These are phyloP conservation scores for Coturnix japonica DNA, from an alignment of 2,113 vertebrate genomes.

Conservation along the genomic window DNA sequence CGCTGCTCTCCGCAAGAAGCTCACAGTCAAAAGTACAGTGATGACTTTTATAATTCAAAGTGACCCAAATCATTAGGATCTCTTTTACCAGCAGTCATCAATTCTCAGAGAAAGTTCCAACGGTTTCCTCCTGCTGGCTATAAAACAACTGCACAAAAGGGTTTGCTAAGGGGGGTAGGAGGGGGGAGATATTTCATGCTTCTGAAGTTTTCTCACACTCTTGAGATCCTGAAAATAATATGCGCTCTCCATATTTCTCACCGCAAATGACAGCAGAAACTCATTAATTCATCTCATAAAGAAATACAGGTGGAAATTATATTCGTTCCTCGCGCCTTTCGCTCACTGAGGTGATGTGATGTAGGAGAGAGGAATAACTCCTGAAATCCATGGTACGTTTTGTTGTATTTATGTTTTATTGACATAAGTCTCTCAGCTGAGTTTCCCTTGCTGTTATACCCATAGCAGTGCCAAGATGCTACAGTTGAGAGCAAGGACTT, in stretches of 20 bases:
- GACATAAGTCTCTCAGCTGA: background rate
- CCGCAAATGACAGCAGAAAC: background rate
- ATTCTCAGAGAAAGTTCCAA: background rate
- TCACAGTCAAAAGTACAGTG: background rate
- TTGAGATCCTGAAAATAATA: conserved; percentile 5
- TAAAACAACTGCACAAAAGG: conserved; percentile 1
- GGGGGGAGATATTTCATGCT: conserved; percentile 2
- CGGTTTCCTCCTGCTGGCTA: conserved; percentile 15
- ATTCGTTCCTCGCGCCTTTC: background rate
- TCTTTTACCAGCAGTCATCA: conserved; percentile 30
- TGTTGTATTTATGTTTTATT: background rate
- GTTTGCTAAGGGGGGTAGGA: background rate
- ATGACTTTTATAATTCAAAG: conserved; percentile 17
- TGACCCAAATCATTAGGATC: background rate
- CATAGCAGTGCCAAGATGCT: background rate
- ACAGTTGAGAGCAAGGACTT: accelerated
- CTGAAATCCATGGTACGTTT: background rate
- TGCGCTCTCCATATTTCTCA: background rate
- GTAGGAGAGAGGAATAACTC: background rate
- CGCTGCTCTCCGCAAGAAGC: background rate
- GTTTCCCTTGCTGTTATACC: background rate
- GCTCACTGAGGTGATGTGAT: background rate
- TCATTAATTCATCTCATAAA: background rate
- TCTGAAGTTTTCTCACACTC: conserved; percentile 27
- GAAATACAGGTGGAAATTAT: background rate